These are phyloP conservation scores for Corythaeola cristata DNA, from an alignment of 2,113 vertebrate genomes.

Conservation along the genomic window DNA sequence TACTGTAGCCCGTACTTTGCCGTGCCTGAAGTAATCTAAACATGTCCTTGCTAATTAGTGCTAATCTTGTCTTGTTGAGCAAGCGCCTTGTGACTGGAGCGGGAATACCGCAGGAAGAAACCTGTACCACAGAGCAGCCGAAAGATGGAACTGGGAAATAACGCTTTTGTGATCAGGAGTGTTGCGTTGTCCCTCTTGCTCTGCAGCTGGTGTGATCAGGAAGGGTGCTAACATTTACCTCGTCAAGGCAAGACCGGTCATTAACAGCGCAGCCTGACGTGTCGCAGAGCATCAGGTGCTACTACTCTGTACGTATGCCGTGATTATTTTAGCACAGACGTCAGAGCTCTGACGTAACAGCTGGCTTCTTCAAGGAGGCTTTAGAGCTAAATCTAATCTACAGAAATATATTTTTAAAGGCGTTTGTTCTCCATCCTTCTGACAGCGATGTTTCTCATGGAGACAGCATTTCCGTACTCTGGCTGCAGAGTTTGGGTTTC, in stretches of 20 bases:
- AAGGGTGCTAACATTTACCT: neutral
- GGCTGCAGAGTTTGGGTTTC: neutral
- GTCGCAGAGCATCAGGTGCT: neutral
- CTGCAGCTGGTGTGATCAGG: neutral
- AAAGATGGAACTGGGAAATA: neutral
- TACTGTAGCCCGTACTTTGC: neutral
- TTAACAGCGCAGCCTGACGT: accelerated
- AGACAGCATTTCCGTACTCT: neutral
- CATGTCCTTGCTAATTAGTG: accelerated
- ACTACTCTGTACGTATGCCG: accelerated
- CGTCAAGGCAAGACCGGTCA: accelerated
- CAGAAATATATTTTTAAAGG: neutral
- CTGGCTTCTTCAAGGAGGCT: neutral
- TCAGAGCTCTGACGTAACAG: accelerated
- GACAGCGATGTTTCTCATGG: neutral
- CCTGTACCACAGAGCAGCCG: neutral
- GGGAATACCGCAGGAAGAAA: neutral
- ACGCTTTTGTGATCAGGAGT: accelerated
- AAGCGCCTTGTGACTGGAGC: neutral
- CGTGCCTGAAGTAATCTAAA: neutral
- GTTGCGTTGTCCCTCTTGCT: neutral
- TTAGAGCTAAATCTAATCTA: neutral
- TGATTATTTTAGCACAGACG: neutral
- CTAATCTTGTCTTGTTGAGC: neutral
- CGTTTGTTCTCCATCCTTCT: neutral